These are phyloP conservation scores for Heliconius nattereri DNA, from an alignment of 1,140 invertebrate genomes.

Conservation along the genomic window DNA sequence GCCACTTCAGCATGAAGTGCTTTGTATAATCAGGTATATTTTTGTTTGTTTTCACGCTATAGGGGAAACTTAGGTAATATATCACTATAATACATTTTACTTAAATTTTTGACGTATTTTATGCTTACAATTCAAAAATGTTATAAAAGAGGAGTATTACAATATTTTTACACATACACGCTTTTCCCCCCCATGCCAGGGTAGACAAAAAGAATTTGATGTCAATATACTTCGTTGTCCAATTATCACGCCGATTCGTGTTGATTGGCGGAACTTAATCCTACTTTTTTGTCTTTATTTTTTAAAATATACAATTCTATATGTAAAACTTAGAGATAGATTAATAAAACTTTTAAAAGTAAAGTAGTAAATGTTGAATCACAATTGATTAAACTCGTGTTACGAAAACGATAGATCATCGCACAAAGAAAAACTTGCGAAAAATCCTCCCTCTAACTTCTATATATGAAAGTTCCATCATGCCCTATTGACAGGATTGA, in stretches of 20 bases:
- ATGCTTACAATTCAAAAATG: not conserved
- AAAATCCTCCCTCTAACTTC: not conserved
- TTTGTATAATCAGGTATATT: not conserved
- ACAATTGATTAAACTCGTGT: not conserved
- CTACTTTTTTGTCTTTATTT: too few species aligned
- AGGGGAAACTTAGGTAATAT: not conserved
- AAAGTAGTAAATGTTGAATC: not conserved
- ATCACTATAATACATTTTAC: not conserved
- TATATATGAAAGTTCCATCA: constrained; percentile 9
- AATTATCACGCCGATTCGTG: too few species aligned
- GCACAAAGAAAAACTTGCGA: not conserved
- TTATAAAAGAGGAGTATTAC: too few species aligned
- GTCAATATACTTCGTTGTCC: too few species aligned
- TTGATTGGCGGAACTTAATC: too few species aligned
- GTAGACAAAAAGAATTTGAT: too few species aligned
- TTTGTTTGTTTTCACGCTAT: not conserved
- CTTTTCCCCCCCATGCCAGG: too few species aligned
- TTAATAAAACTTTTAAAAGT: not conserved
- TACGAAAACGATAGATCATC: constrained; percentile 9
- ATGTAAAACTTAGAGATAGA: not conserved
- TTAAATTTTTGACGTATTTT: not conserved
- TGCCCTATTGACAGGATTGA: constrained; percentile 6
- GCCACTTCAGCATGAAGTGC: not conserved
- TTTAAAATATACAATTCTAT: not conserved
- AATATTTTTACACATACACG: too few species aligned